These are phyloP conservation scores for Rhabdophis nuchalis DNA, from an alignment of 2,797 vertebrate genomes.

Conservation along the genomic window DNA sequence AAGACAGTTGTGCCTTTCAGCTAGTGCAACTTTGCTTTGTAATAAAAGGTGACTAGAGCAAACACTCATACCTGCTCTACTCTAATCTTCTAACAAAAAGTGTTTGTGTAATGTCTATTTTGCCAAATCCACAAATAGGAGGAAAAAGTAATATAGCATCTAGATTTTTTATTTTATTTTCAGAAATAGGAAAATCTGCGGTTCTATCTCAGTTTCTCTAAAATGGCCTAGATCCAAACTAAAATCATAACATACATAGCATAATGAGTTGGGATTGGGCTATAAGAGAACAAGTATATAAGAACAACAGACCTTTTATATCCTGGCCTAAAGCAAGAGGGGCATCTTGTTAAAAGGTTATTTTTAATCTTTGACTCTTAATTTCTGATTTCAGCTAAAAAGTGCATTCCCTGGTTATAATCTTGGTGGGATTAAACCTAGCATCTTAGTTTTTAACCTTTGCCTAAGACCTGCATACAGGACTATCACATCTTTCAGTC, in stretches of 20 bases:
- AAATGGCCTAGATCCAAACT: not conserved
- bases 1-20: not conserved
- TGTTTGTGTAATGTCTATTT: not conserved
- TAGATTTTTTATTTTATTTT: not conserved
- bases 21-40: not conserved
- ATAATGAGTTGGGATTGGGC: not conserved
- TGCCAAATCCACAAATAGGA: not conserved
- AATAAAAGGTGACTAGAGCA: not conserved
- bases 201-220: not conserved
- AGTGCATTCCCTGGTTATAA: not conserved
- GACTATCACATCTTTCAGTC: not conserved
- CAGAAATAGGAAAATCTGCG: not conserved
- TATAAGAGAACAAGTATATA: no score
- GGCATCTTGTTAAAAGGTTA: not conserved
- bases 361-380: not conserved
- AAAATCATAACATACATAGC: not conserved
- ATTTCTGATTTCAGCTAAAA: not conserved
- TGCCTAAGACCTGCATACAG: not conserved
- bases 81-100: not conserved
- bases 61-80: not conserved
- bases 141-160: not conserved
- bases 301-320: not conserved
- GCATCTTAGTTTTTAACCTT: not conserved
- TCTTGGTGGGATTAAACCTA: not conserved
- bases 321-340: not conserved